Conservation (phyloP, 2,888 invertebrate genomes). For the Lacanobia wlatinum region DNA sequence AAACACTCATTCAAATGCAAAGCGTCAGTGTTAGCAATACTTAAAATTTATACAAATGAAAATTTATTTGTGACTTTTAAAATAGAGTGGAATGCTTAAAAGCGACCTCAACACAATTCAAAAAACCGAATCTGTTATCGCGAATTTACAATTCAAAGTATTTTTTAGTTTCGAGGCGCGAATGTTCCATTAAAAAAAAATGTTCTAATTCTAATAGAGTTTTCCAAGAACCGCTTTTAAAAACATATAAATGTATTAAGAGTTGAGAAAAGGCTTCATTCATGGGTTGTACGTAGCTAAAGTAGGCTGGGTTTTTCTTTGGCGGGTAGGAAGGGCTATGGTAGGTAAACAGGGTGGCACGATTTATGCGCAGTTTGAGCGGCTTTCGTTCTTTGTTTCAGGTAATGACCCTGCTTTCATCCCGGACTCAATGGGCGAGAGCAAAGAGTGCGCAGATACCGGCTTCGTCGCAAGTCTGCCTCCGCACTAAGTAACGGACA, state of each 20-base stretch:
- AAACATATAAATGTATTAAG: conserved; percentile 75
- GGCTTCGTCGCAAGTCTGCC: conserved; percentile 66
- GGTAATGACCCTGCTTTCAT: conserved; percentile 91
- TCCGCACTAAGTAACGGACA: conserved; percentile 68
- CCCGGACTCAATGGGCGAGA: conserved; percentile 84
- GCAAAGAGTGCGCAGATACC: conserved; percentile 85
- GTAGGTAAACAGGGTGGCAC: conserved; percentile 87
- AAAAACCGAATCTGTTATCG: conserved; percentile 61
- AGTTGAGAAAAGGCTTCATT: conserved; percentile 79
- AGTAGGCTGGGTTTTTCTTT: conserved; percentile 88
- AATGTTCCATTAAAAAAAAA: conserved; percentile 51
- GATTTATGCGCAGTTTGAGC: conserved; percentile 89
- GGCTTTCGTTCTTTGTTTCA: conserved; percentile 89
- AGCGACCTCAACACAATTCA: conserved; percentile 65
- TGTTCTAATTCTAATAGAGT: conserved; percentile 42
- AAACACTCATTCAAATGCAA: conserved; percentile 59
- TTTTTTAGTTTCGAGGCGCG: conserved; percentile 58
- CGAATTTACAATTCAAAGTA: conserved; percentile 66
- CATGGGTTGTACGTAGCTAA: conserved; percentile 73
- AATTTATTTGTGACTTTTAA: conserved; percentile 67
- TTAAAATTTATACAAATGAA: conserved; percentile 62
- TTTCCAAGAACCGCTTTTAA: conserved; percentile 42
- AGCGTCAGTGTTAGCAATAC: conserved; percentile 50
- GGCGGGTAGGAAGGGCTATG: conserved; percentile 83
- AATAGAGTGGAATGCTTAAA: conserved; percentile 63